Percentiles rank a stretch among this genome's conserved stretches.
These are phyloP conservation scores for Corbicula japonica DNA, from an alignment of 2,888 invertebrate genomes.

Conservation along the genomic window DNA sequence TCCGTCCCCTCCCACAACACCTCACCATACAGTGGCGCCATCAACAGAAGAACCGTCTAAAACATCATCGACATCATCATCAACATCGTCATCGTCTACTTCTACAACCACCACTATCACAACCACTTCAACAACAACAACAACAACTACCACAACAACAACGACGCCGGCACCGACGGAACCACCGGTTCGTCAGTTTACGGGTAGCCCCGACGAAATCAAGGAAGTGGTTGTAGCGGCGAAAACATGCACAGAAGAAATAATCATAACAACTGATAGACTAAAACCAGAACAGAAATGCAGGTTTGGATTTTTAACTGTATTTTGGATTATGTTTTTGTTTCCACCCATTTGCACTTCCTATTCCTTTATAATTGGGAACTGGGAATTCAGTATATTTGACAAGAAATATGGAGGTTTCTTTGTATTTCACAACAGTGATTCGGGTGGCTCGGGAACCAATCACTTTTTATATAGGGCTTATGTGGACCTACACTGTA, in stretches of 20 bases:
- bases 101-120: conserved; percentile 51
- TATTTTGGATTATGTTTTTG: too few species aligned
- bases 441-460: too few species aligned
- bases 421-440: too few species aligned
- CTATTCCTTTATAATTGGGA: too few species aligned
- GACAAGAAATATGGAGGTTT: too few species aligned
- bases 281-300: conserved; percentile 37
- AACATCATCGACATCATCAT: conserved; percentile 45
- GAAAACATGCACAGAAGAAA: conserved; percentile 31
- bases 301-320: conserved; percentile 38
- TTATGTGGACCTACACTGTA: too few species aligned
- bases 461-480: too few species aligned
- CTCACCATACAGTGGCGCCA: conserved; percentile 5
- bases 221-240: conserved; percentile 20
- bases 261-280: conserved; percentile 36
- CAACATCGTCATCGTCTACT: conserved; percentile 57
- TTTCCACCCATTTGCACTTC: too few species aligned
- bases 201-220: conserved; percentile 50
- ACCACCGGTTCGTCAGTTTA: conserved; percentile 49
- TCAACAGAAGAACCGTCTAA: conserved; percentile 27
- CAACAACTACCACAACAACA: conserved; percentile 59
- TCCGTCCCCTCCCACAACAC: neutral
- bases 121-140: conserved; percentile 42
- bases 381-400: too few species aligned
- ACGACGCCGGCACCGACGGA: conserved; percentile 57